Conservation (phyloP, 92 coral and sea anemone species). For the Nematostella vectensis region DNA sequence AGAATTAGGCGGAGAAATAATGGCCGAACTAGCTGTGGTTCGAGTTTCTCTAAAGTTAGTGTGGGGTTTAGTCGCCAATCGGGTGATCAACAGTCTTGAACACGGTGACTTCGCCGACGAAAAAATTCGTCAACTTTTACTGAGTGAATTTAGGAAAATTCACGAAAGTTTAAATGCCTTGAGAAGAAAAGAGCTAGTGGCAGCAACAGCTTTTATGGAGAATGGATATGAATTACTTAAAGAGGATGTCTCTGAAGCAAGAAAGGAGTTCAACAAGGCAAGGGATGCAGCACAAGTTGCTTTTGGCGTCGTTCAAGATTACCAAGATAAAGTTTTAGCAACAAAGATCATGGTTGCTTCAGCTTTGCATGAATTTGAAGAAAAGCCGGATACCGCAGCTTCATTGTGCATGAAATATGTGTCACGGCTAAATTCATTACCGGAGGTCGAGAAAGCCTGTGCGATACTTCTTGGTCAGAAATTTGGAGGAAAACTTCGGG, state of each 20-base stretch:
- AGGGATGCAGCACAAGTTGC: constrained; percentile 98
- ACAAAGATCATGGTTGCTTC: constrained; percentile 95
- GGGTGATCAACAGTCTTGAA: constrained; percentile 63
- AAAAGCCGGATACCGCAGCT: constrained; percentile 74
- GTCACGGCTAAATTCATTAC: constrained; percentile 68
- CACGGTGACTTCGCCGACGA: constrained; percentile 79
- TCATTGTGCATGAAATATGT: constrained; percentile 80
- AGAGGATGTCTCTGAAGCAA: constrained; percentile 75
- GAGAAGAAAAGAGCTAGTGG: constrained; percentile 89
- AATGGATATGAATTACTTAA: constrained; percentile 84
- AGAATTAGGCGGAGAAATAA: too few relatives aligned
- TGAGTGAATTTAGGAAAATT: constrained; percentile 79
- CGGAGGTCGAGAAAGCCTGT: constrained; percentile 56
- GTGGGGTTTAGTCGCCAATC: constrained; percentile 89
- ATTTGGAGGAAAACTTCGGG: constrained; percentile 63
- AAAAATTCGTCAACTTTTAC: constrained; percentile 71
- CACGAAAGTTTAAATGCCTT: constrained; percentile 79
- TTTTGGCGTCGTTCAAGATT: constrained; percentile 86
- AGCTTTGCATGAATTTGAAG: constrained; percentile 89
- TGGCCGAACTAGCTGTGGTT: constrained; percentile 94
- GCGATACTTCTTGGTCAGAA: constrained; percentile 46
- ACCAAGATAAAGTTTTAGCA: constrained; percentile 79
- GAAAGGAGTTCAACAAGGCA: constrained; percentile 87
- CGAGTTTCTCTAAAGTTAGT: constrained; percentile 81
- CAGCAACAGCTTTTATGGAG: constrained; percentile 93